phyloP scores from a whole-genome alignment of 2,888 invertebrate species.

The Notocelia uddmanniana region DNA sequence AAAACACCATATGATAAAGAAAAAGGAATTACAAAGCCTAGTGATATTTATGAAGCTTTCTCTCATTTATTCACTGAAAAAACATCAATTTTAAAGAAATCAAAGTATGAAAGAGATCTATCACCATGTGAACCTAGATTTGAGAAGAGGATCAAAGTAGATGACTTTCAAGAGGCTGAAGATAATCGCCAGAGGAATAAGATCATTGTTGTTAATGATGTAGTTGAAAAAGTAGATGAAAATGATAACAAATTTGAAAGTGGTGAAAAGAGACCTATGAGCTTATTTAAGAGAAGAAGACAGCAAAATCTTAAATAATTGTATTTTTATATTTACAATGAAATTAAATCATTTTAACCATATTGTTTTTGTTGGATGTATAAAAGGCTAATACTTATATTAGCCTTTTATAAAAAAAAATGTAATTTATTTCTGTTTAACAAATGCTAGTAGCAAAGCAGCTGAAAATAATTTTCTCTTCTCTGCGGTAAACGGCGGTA shows the following conservation, averaged over 20 bases:
- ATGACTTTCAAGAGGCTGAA: slow-evolving; percentile 44
- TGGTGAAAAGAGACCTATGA: slow-evolving; percentile 65
- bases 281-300: slow-evolving; percentile 76
- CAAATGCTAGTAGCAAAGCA: too few species aligned
- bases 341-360: slow-evolving; percentile 24
- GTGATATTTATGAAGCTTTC: slow-evolving; percentile 75
- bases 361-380: neutral
- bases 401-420: too few species aligned
- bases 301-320: slow-evolving; percentile 63
- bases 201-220: slow-evolving; percentile 70
- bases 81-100: slow-evolving; percentile 75
- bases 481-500: too few species aligned
- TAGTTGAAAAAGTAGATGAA: slow-evolving; percentile 63
- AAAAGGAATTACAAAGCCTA: slow-evolving; percentile 73
- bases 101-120: slow-evolving; percentile 59
- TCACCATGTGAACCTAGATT: slow-evolving; percentile 28
- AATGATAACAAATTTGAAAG: slow-evolving; percentile 53
- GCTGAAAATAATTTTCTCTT: too few species aligned
- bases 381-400: too few species aligned
- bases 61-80: slow-evolving; percentile 62
- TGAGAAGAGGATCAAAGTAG: slow-evolving; percentile 38
- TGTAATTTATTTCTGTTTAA: too few species aligned
- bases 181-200: slow-evolving; percentile 48
- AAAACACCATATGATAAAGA: slow-evolving; percentile 60
- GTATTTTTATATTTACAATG: slow-evolving; percentile 31